Evolutionary conservation across 1,140 invertebrate genomes (phyloP).

Genomic region (Leptinotarsa undecemlineata): DNA sequence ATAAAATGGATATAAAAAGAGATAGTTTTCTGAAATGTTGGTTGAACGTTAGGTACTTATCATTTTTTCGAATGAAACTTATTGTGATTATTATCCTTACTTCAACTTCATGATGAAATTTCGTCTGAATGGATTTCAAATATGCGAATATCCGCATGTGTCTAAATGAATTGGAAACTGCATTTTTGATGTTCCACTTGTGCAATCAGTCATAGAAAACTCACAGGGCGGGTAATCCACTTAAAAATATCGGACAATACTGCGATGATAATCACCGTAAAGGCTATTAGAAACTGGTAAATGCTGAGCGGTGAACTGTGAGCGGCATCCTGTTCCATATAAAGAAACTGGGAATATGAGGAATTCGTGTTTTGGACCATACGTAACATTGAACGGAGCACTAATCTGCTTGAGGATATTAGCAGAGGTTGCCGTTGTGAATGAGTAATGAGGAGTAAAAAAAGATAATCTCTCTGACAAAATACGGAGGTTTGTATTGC

Average conservation of each 20-base stretch:
- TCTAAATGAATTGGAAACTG: background rate
- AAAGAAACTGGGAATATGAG: background rate
- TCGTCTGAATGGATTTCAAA: background rate
- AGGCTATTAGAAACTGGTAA: conserved; percentile 5
- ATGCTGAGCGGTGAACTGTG: conserved; percentile 15
- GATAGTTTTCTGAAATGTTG: too few relatives aligned
- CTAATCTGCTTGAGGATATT: conserved; percentile 2
- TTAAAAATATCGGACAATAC: conserved; percentile 17
- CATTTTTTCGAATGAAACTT: too few relatives aligned
- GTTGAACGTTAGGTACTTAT: too few relatives aligned
- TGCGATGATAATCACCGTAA: conserved; percentile 18
- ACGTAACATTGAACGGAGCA: conserved; percentile 1
- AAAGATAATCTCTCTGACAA: background rate
- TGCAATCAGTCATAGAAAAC: conserved; percentile 20
- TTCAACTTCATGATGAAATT: background rate
- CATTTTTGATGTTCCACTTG: conserved; percentile 15
- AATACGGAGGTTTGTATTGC: too few relatives aligned
- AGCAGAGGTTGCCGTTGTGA: conserved; percentile 3
- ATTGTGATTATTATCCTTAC: too few relatives aligned
- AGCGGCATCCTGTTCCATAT: background rate
- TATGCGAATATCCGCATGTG: conserved; percentile 12
- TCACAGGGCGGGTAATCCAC: conserved; percentile 13
- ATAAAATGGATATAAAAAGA: too few relatives aligned
- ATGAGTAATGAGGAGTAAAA: background rate
- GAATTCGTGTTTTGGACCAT: background rate